These are phyloP conservation scores for Prunella strophiata DNA, from an alignment of 2,797 vertebrate species.

Conservation along the genomic window DNA sequence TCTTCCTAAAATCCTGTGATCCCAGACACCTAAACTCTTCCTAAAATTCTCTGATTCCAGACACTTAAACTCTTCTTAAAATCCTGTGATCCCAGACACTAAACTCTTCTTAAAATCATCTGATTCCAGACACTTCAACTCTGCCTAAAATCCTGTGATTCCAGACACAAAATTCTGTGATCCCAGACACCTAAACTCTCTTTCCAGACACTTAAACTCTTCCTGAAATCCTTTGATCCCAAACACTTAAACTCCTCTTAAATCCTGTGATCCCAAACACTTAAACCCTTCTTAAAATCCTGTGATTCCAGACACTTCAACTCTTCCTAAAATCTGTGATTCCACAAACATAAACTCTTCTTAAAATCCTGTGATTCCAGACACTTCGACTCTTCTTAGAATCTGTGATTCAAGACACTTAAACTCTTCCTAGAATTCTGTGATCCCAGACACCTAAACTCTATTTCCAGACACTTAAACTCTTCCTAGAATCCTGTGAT, in stretches of 20 bases:
- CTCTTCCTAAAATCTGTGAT: background rate
- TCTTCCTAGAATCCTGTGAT: fast-evolving
- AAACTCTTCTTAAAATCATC: background rate
- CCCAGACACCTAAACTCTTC: background rate
- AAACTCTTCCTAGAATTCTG: background rate
- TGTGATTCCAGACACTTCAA: background rate
- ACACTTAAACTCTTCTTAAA: background rate
- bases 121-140: background rate
- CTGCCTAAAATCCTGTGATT: fast-evolving
- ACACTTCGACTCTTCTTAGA: background rate
- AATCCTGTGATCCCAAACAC: fast-evolving
- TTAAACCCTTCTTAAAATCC: background rate
- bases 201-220: background rate
- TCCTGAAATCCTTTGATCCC: fast-evolving
- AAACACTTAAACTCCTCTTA: background rate
- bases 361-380: background rate
- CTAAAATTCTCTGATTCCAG: fast-evolving
- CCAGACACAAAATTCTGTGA: fast-evolving
- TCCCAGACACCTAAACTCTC: background rate
- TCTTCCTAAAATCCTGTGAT: too few relatives aligned
- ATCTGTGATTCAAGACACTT: background rate
- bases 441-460: background rate
- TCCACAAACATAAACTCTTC: background rate
- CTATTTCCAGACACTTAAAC: background rate
- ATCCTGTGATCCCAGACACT: background rate